Evolutionary conservation across 1,140 invertebrate species (phyloP), one percentile per base, ranked within the genome.

Genomic region (Polypedilum pembai): DNA sequence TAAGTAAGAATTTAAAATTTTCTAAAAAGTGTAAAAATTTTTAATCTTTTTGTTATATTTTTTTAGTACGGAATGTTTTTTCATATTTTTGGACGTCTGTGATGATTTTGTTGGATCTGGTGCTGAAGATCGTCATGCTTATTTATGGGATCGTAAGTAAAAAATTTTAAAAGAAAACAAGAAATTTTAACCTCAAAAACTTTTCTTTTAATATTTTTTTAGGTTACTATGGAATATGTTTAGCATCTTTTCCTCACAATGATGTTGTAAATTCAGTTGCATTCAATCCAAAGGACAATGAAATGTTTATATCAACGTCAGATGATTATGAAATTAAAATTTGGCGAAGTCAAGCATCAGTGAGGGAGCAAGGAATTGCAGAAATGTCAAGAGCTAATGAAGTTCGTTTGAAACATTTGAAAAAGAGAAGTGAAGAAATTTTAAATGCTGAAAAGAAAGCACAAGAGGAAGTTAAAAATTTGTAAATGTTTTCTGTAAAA

Each of bases 191-290:
- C 1, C 3, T 20, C 10, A 10, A 20, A 18, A 20, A 8, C n/a
- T 66, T 66, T 3, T 12, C 63, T 18, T 45, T 2, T 45, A 4
- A n/a, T 12, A 12, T n/a, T 12, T 56, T 69, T 69, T 69, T 21
- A 69, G 65, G 65, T 74, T 91, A 94, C 80, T 95, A 94, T 80
- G 92, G 92, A 15, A 86, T 91, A 0, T 92, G 91, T 79, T 81
- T 95, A 65, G 87, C 88, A 0, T 91, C 91, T 78, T 90, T 90
- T 77, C 90, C 89, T 17, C 93, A 96, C 81, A 82, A 81, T 1
- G 92, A 94, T 82, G 92, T 94, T 12, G 93, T 95, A 0, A 95
- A 95, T 83, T 91, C 90, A 10, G 92, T 94, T 1, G 93, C 93
- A 15, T 94, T 96, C 78, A 94, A 94, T 84, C 92, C 93, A 7